Conservation (phyloP, 2,888 invertebrate genomes). For the Zele albiditarsus region DNA sequence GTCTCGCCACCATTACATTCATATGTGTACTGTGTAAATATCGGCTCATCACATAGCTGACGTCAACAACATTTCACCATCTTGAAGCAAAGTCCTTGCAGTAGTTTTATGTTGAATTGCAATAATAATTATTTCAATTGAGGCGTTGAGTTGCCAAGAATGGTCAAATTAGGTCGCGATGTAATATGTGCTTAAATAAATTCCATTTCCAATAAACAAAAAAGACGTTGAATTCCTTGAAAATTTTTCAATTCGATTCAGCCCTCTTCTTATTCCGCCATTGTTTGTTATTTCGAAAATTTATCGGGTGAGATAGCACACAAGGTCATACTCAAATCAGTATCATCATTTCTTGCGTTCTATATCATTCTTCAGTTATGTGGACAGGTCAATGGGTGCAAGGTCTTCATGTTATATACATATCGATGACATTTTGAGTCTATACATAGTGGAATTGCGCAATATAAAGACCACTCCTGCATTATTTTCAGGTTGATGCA, state of each 20-base stretch:
- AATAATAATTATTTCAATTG: conserved; percentile 22
- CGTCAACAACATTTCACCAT: conserved; percentile 14
- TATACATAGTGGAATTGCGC: not conserved
- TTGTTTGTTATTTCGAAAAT: not conserved
- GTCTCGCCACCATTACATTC: not conserved
- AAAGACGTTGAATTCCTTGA: not conserved
- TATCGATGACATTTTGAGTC: not conserved
- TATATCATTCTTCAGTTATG: not conserved
- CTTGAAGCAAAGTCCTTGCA: conserved; percentile 13
- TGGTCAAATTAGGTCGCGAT: conserved; percentile 13
- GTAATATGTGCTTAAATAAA: not conserved
- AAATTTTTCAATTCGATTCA: not conserved
- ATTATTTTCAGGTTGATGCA: not conserved
- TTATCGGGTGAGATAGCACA: not conserved
- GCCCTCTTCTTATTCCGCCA: too few relatives aligned
- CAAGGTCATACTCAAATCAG: not conserved
- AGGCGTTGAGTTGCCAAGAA: conserved; percentile 21
- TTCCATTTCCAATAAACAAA: not conserved
- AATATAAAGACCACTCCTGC: not conserved
- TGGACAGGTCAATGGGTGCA: not conserved
- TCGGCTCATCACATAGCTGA: not conserved
- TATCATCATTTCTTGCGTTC: not conserved
- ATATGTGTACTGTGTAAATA: not conserved
- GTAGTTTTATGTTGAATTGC: not conserved
- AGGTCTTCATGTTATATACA: not conserved